Evolutionary conservation across 2,113 vertebrate genomes (phyloP).

Genomic region (Elgaria multicarinata): DNA sequence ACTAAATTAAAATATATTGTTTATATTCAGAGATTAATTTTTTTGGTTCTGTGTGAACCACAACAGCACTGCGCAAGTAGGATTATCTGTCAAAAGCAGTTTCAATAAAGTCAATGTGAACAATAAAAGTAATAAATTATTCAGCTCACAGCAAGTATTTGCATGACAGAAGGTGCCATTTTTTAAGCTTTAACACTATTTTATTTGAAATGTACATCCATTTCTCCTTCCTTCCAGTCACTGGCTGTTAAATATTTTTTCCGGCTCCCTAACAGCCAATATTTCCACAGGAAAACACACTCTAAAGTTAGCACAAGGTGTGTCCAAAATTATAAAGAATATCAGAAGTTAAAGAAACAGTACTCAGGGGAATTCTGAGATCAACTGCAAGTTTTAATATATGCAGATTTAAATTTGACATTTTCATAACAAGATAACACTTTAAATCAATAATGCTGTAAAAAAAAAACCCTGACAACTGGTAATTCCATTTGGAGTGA

Average conservation of each 20-base stretch:
- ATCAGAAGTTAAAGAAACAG: slow-evolving; percentile 1
- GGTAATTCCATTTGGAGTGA: neutral
- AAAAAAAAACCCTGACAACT: neutral
- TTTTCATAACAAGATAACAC: neutral
- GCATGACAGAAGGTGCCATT: neutral
- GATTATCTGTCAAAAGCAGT: neutral
- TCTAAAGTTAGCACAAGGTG: slow-evolving; percentile 2
- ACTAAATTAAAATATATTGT: neutral
- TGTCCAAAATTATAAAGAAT: neutral
- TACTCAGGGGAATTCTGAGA: neutral
- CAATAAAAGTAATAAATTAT: neutral
- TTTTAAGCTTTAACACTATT: slow-evolving; percentile 29
- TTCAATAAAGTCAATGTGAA: neutral
- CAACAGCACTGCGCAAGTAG: neutral
- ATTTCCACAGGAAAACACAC: neutral
- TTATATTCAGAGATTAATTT: neutral
- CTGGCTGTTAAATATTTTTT: slow-evolving; percentile 1
- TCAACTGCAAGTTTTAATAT: neutral
- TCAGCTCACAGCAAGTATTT: neutral
- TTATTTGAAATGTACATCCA: neutral
- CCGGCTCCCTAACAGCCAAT: neutral
- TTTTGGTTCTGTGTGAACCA: neutral
- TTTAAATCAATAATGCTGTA: neutral
- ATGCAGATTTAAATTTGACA: neutral
- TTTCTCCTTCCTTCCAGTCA: neutral